Conservation (phyloP, 2,797 vertebrate species). For the Phylloscopus collybita region DNA sequence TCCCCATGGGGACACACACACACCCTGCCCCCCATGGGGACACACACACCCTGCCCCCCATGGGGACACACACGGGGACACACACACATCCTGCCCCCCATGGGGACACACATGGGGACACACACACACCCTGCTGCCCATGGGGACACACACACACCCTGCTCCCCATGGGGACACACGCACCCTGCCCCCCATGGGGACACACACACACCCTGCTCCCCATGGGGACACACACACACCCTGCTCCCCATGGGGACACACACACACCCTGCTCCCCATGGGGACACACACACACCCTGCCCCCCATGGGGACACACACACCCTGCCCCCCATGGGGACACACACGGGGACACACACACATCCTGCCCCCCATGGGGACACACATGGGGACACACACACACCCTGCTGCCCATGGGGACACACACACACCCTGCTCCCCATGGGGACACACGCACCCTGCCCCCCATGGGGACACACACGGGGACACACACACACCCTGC, state of each 20-base stretch:
- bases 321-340: no score
- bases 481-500: not conserved
- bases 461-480: not conserved
- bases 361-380: rapidly evolving
- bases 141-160: no score
- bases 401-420: rapidly evolving
- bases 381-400: not conserved
- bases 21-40: rapidly evolving
- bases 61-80: not conserved
- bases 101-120: no score
- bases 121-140: no score
- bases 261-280: not conserved
- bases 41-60: not conserved
- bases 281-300: not conserved
- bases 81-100: not conserved
- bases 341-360: not conserved
- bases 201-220: not conserved
- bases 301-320: not conserved
- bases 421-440: not conserved
- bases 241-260: not conserved
- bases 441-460: not conserved
- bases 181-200: no score
- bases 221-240: not conserved
- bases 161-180: no score
- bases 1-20: no score